These are phyloP conservation scores for Chitala chitala DNA, from an alignment of 2,113 vertebrate species.

Conservation along the genomic window DNA sequence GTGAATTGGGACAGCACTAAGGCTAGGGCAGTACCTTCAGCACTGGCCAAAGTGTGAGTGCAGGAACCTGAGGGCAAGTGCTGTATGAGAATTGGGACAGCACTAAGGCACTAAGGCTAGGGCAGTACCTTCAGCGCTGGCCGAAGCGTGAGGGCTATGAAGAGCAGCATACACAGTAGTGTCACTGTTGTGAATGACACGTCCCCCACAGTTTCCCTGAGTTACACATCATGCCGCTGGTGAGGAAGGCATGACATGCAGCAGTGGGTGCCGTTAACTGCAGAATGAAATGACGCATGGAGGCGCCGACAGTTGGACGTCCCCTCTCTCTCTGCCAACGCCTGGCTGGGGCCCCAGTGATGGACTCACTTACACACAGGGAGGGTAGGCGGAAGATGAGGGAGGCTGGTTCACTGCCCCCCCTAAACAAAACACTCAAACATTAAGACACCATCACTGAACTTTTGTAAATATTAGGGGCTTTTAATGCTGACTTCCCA, in stretches of 20 bases:
- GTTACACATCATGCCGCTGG: not conserved
- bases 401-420: no score
- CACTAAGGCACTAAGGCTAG: not conserved
- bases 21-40: no score
- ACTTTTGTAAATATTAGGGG: no score
- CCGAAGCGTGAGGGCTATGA: not conserved
- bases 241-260: constrained; percentile 7
- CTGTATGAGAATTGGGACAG: not conserved
- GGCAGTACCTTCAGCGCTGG: not conserved
- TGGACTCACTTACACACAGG: constrained; percentile 22
- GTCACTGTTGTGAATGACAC: constrained; percentile 2
- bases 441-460: no score
- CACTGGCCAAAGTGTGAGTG: not conserved
- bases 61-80: not conserved
- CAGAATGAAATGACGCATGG: constrained; percentile 12
- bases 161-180: not conserved
- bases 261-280: constrained; percentile 11
- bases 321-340: constrained; percentile 18
- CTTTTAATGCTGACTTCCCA: no score
- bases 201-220: not conserved
- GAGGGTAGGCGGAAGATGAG: constrained; percentile 12
- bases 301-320: constrained; percentile 22
- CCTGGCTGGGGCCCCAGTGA: constrained; percentile 20
- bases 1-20: not conserved
- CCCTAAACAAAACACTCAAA: no score